Evolutionary conservation across 2,113 vertebrate genomes (phyloP).

Genomic region (Planiliza haematocheilus): DNA sequence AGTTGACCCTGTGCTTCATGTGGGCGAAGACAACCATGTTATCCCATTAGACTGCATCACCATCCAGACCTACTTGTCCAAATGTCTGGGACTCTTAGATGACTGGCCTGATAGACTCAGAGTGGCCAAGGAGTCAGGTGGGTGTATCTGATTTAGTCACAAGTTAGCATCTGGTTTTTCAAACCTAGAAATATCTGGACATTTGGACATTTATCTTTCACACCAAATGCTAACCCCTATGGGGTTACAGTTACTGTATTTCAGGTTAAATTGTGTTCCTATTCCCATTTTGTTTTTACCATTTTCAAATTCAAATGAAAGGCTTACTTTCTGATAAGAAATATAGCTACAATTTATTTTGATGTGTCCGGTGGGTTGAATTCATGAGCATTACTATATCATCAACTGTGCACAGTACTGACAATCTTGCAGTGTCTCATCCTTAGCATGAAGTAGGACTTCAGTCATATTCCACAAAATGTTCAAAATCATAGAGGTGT

Average conservation of each 20-base stretch:
- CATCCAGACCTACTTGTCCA: slow-evolving; percentile 80
- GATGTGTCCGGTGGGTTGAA: too few species aligned
- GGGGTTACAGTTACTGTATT: not conserved
- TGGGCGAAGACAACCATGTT: slow-evolving; percentile 64
- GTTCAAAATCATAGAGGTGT: too few species aligned
- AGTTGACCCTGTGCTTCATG: slow-evolving; percentile 69
- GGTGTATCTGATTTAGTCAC: slow-evolving; percentile 8
- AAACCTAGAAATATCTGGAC: not conserved
- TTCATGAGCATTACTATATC: too few species aligned
- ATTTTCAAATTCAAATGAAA: too few species aligned
- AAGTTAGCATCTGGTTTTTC: not conserved
- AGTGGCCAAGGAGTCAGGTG: slow-evolving; percentile 76
- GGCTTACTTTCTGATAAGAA: too few species aligned
- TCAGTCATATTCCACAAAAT: too few species aligned
- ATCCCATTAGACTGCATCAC: slow-evolving; percentile 75
- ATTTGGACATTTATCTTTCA: too few species aligned
- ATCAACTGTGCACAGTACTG: too few species aligned
- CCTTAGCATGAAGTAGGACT: too few species aligned
- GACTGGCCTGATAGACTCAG: slow-evolving; percentile 71
- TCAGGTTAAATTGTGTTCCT: not conserved
- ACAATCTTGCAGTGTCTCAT: too few species aligned
- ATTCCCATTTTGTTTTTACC: too few species aligned
- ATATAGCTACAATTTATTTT: too few species aligned
- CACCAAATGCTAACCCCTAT: not conserved
- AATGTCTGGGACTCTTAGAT: slow-evolving; percentile 73